Conservation (phyloP, 2,888 invertebrate species). For the Caenorhabditis drosophilae region DNA sequence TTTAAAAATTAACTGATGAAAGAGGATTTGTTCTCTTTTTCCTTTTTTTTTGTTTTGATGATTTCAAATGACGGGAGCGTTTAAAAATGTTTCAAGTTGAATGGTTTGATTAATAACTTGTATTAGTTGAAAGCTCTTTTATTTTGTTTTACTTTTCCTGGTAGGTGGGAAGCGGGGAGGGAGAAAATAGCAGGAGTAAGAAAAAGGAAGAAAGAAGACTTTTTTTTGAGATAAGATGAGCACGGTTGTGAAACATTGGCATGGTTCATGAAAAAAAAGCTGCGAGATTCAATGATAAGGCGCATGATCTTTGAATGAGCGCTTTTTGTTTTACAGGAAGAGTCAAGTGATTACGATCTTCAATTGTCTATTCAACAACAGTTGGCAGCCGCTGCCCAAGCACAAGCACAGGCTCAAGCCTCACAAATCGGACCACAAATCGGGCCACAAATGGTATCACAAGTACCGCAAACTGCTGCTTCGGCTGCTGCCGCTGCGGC, state of each 20-base stretch:
- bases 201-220: no score
- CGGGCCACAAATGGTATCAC: constrained; percentile 16
- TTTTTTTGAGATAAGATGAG: no score
- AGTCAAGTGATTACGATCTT: constrained; percentile 46
- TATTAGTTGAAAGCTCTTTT: no score
- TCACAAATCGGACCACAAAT: constrained; percentile 38
- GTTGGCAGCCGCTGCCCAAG: constrained; percentile 28
- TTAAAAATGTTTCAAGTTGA: no score
- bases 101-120: no score
- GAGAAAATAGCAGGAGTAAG: no score
- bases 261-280: constrained; percentile 29
- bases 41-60: no score
- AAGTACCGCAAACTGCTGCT: background rate
- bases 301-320: constrained; percentile 46
- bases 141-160: no score
- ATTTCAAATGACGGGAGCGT: no score
- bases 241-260: constrained; percentile 37
- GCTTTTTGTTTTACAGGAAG: constrained; percentile 48
- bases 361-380: constrained; percentile 50
- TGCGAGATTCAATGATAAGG: constrained; percentile 25
- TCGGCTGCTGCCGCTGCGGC: background rate
- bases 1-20: no score
- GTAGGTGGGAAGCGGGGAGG: no score
- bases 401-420: constrained; percentile 6
- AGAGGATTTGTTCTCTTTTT: no score